Conservation (phyloP, 2,888 invertebrate genomes). For the Ellobium chinense region DNA sequence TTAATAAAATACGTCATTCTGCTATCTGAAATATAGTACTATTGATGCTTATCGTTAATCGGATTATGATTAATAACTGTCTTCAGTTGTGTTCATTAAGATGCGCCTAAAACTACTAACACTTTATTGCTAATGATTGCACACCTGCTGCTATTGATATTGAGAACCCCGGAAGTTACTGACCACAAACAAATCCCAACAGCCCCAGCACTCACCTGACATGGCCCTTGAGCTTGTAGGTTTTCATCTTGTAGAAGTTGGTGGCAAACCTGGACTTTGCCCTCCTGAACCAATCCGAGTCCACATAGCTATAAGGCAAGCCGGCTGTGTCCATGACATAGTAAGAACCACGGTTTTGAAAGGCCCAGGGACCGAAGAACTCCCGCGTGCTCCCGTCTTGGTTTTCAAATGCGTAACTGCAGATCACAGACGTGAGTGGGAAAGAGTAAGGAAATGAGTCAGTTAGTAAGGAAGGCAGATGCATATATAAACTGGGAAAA, state of each 20-base stretch:
- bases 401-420: conserved; percentile 88
- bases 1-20: no score
- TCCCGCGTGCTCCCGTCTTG: conserved; percentile 55
- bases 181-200: no score
- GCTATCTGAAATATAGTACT: no score
- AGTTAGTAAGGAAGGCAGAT: no score
- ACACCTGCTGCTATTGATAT: no score
- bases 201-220: conserved; percentile 22
- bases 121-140: no score
- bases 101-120: no score
- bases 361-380: conserved; percentile 71
- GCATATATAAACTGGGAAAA: no score
- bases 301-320: conserved; percentile 84
- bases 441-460: neutral
- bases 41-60: no score
- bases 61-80: no score
- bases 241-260: conserved; percentile 88
- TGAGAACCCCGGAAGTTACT: no score
- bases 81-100: no score
- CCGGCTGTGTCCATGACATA: conserved; percentile 61
- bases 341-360: conserved; percentile 41
- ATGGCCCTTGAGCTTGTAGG: conserved; percentile 77
- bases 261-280: conserved; percentile 94
- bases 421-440: neutral
- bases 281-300: conserved; percentile 89